A percentile compares a stretch with the other conserved stretches of the same genome.
phyloP scores from a whole-genome alignment of 2,113 vertebrate genomes.

The Nipponia nippon region DNA sequence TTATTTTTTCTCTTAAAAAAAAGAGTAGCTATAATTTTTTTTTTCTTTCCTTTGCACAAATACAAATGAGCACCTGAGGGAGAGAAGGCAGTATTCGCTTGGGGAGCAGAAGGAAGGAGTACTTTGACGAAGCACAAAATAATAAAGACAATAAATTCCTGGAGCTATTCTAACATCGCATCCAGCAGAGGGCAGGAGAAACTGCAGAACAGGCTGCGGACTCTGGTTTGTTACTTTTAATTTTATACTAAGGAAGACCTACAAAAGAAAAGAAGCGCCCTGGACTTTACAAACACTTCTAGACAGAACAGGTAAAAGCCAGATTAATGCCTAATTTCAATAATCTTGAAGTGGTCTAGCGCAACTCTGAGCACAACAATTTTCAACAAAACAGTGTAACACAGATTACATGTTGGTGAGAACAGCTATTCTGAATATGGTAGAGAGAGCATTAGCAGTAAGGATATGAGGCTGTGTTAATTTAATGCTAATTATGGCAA shows the following conservation, averaged over 20 bases:
- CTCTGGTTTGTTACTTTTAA: not conserved
- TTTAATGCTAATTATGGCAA: not conserved
- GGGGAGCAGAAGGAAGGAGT: not conserved
- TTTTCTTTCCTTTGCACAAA: not conserved
- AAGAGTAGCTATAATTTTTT: not conserved
- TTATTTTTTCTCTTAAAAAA: not conserved
- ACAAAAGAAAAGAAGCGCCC: not conserved
- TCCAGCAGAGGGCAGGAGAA: conserved; percentile 38
- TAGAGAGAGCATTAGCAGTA: not conserved
- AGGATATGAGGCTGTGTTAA: not conserved
- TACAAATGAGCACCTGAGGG: not conserved
- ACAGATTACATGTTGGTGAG: not conserved
- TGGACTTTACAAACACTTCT: not conserved
- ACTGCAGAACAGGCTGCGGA: not conserved
- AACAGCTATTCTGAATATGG: not conserved
- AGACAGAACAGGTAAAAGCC: not conserved
- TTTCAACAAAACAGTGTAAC: not conserved
- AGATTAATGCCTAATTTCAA: not conserved
- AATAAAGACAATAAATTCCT: not conserved
- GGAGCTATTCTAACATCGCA: not conserved
- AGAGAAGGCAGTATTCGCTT: not conserved
- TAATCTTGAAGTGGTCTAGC: not conserved
- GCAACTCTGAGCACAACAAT: not conserved
- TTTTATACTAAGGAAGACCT: not conserved
- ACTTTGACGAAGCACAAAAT: fast-evolving